These are phyloP conservation scores for Melipona bicolor DNA, from an alignment of 2,888 invertebrate species.

Conservation along the genomic window DNA sequence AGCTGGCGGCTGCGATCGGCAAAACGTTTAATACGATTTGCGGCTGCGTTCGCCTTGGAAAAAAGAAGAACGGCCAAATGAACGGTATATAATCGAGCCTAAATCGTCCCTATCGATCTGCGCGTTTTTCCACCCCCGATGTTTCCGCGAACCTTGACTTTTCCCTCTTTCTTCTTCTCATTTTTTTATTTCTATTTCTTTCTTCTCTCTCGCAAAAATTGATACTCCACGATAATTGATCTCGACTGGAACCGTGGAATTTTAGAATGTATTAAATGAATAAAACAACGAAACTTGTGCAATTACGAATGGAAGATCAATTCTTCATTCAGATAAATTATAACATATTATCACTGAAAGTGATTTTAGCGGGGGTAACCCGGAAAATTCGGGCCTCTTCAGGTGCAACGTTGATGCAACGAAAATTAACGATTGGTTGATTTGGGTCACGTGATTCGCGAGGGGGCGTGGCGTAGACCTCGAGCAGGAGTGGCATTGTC, in stretches of 20 bases:
- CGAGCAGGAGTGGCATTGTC: too few species aligned
- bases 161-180: neutral
- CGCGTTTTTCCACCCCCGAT: neutral
- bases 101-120: constrained; percentile 1
- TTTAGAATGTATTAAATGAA: neutral
- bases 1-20: constrained; percentile 29
- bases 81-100: constrained; percentile 24
- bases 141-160: neutral
- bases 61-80: constrained; percentile 13
- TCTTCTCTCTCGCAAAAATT: too few species aligned
- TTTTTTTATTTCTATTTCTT: too few species aligned
- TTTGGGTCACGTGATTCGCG: too few species aligned
- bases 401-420: too few species aligned
- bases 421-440: too few species aligned
- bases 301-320: neutral
- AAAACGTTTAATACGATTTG: constrained; percentile 58
- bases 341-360: too few species aligned
- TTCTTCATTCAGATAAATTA: neutral
- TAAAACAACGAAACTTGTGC: neutral
- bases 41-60: neutral
- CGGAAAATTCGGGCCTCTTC: too few species aligned
- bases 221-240: too few species aligned
- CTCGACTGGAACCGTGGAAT: neutral
- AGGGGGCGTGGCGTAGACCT: too few species aligned
- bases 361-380: too few species aligned